phyloP scores from a whole-genome alignment of 2,888 invertebrate genomes.

The Pteria penguin region DNA sequence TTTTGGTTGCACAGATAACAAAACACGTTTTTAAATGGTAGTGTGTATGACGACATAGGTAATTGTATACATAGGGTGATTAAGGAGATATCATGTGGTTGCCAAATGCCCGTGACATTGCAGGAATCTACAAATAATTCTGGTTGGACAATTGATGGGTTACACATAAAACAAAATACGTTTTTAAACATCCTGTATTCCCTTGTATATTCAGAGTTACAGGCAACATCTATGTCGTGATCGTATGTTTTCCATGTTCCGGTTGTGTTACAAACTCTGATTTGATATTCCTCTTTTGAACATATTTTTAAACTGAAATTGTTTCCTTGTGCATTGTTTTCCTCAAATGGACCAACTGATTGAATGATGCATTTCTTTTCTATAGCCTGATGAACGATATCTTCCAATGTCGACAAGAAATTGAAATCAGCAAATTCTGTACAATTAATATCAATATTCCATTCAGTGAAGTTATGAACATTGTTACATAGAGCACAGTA shows the following conservation, averaged over 20 bases:
- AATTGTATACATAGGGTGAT: not conserved
- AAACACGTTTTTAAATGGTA: slow-evolving; percentile 44
- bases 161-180: slow-evolving; percentile 8
- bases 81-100: not conserved
- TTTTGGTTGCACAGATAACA: slow-evolving; percentile 45
- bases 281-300: not conserved
- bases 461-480: not conserved
- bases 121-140: slow-evolving; percentile 16
- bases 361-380: not conserved
- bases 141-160: not conserved
- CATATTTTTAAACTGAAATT: not conserved
- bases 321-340: not conserved
- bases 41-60: not conserved
- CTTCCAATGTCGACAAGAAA: not conserved
- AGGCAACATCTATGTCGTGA: slow-evolving; percentile 28
- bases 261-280: slow-evolving; percentile 25
- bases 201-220: not conserved
- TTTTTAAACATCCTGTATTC: not conserved
- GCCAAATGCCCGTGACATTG: slow-evolving; percentile 18
- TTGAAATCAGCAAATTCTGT: not conserved
- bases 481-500: slow-evolving; percentile 17
- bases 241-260: slow-evolving; percentile 28
- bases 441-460: slow-evolving; percentile 5
- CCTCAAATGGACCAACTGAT: not conserved
- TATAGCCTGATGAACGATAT: not conserved